Evolutionary conservation across 2,113 vertebrate genomes (phyloP).

Genomic region (Crotalus viridis): DNA sequence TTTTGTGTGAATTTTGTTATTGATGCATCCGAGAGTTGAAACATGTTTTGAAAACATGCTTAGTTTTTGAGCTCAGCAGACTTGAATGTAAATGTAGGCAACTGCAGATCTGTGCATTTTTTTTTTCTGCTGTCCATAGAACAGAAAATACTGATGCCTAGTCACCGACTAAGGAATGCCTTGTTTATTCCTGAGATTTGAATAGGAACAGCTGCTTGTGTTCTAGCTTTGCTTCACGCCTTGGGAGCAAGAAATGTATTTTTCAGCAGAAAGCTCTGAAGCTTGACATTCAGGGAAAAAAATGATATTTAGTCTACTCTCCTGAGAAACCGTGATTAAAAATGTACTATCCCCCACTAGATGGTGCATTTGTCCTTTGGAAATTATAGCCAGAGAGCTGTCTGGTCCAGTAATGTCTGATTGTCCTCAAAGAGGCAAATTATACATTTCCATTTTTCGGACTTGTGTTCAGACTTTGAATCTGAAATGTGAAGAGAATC

Average conservation of each 20-base stretch:
- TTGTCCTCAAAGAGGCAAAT: neutral
- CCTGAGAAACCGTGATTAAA: neutral
- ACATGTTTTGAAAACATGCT: neutral
- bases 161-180: neutral
- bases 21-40: neutral
- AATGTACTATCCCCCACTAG: neutral
- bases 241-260: neutral
- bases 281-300: neutral
- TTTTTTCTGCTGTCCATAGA: neutral
- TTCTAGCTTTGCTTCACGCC: neutral
- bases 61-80: neutral
- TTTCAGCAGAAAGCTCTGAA: neutral
- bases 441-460: neutral
- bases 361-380: neutral
- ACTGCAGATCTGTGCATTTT: neutral
- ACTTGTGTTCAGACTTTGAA: neutral
- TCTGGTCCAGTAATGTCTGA: neutral
- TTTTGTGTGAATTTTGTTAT: neutral
- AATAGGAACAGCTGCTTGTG: neutral
- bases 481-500: neutral
- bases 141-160: neutral
- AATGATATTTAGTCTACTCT: neutral
- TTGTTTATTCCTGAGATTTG: neutral
- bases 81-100: neutral
- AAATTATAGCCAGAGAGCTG: neutral